These are phyloP conservation scores for Oplegnathus fasciatus DNA, from an alignment of 2,113 vertebrate species.

Conservation along the genomic window DNA sequence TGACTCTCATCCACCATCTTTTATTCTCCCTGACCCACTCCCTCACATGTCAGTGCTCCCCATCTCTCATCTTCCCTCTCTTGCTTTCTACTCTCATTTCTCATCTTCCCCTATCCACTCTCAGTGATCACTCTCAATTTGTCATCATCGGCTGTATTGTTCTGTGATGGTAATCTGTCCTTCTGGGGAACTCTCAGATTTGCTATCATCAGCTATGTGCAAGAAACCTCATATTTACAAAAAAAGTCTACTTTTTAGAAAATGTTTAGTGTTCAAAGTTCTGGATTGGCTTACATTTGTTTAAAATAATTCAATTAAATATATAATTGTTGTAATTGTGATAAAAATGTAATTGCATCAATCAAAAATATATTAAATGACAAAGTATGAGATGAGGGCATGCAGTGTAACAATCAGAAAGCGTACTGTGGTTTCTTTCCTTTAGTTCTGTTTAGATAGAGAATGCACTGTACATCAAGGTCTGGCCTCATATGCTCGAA, in stretches of 20 bases:
- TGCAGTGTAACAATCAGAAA: neutral
- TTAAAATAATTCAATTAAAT: too few relatives aligned
- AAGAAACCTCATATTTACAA: constrained; percentile 22
- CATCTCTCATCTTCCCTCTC: constrained; percentile 64
- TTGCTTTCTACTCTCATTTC: constrained; percentile 52
- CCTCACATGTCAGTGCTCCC: constrained; percentile 68
- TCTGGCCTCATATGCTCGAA: neutral
- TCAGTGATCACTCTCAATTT: constrained; percentile 69
- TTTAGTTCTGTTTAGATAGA: neutral
- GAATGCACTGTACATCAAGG: neutral
- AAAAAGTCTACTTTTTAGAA: neutral
- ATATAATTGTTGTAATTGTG: neutral
- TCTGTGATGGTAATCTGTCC: constrained; percentile 69
- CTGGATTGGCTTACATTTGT: neutral
- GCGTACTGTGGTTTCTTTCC: neutral
- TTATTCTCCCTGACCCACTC: constrained; percentile 74
- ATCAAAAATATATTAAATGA: neutral
- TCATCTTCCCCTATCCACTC: constrained; percentile 59
- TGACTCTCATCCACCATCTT: constrained; percentile 64
- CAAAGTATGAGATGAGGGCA: neutral
- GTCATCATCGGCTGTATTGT: constrained; percentile 69
- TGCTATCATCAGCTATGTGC: constrained; percentile 34
- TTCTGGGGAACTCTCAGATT: constrained; percentile 37
- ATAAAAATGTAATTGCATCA: neutral
- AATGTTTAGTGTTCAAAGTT: constrained; percentile 3